Evolutionary conservation across 2,113 vertebrate genomes (phyloP), one percentile per base, ranked within the genome.

Genomic region (Oryzias curvinotus): DNA sequence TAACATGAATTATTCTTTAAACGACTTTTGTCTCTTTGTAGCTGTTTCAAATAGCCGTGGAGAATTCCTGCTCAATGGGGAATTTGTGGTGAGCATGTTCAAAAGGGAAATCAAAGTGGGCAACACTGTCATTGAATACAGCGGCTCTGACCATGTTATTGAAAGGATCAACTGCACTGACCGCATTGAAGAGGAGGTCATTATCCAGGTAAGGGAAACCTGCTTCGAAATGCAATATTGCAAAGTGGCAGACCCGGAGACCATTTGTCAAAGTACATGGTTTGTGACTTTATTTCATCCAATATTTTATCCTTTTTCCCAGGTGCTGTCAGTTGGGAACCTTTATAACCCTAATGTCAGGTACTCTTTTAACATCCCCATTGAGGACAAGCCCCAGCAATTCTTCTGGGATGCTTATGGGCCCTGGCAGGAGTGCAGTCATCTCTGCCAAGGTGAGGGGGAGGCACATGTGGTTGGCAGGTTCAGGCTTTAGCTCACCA

Each of bases 41-140:
- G 97, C 96, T 67, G 92, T 98, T 85, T 94, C 97, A 74, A 96
- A 93, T 87, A 94, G 94, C 79, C 93, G 91, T 78, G 96, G 93
- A 75, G 97, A 96, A 87, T 99, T 95, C 91, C 92, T 99, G 87
- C 93, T 99, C 52, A 99, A 99, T 66, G 97, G 97, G 78, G 94
- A 98, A 82, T 99, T 96, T 83, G 95, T 99, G 71, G 97, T 99
- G 90, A 97, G 95, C 74, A 98, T 99, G 97, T 97, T 98, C 90
- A 99, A 98, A 94, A 96, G 93, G 92, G 97, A 99, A 94, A 95
- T 99, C 78, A 97, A 93, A 84, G 86, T 98, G 61, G 95, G 95
- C 69, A 95, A 92, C 52, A 91, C 93, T n/a, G 69, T 98, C 65
- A 93, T 99, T 3, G 97, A 99, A 76, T 99, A 99, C 90, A 99